Conservation (phyloP, 2,113 vertebrate genomes). For the Xiphias gladius region DNA sequence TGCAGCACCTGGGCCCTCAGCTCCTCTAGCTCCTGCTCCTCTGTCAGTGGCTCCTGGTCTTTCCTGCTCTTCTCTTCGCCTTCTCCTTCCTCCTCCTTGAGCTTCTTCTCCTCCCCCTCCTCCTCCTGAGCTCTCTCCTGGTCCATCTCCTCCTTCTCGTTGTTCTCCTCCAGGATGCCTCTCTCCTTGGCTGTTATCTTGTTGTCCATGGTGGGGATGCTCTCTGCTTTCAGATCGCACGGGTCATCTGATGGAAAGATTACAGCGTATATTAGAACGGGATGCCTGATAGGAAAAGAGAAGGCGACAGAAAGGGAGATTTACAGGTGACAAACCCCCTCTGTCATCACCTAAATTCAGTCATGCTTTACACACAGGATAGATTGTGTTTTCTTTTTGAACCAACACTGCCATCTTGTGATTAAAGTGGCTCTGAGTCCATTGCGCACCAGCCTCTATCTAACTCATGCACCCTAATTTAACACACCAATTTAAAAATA, state of each 20-base stretch:
- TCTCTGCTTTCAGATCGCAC: slow-evolving; percentile 79
- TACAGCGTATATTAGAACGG: slow-evolving; percentile 25
- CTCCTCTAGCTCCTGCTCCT: slow-evolving; percentile 89
- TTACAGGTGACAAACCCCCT: slow-evolving; percentile 31
- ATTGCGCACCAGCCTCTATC: slow-evolving; percentile 5
- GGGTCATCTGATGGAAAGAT: slow-evolving; percentile 73
- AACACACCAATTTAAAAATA: slow-evolving; percentile 9
- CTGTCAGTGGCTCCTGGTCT: slow-evolving; percentile 79
- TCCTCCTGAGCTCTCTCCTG: slow-evolving; percentile 67
- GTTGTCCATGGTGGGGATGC: slow-evolving; percentile 77
- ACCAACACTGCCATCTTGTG: slow-evolving; percentile 80
- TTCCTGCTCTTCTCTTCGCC: slow-evolving; percentile 66
- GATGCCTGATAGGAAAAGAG: background rate
- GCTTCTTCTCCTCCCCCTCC: slow-evolving; percentile 58
- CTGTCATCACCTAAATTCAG: slow-evolving; percentile 28
- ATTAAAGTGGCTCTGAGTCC: slow-evolving; percentile 19
- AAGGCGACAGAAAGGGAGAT: slow-evolving; percentile 23
- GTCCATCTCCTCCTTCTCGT: slow-evolving; percentile 83
- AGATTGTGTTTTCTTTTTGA: slow-evolving; percentile 27
- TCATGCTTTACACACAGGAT: background rate
- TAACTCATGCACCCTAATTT: background rate
- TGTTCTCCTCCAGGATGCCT: slow-evolving; percentile 77
- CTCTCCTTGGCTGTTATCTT: slow-evolving; percentile 83
- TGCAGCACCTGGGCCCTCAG: slow-evolving; percentile 89
- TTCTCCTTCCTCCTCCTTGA: slow-evolving; percentile 62